These are phyloP conservation scores for Sigmodon hispidus DNA, from an alignment of 2,113 vertebrate genomes.

Conservation along the genomic window DNA sequence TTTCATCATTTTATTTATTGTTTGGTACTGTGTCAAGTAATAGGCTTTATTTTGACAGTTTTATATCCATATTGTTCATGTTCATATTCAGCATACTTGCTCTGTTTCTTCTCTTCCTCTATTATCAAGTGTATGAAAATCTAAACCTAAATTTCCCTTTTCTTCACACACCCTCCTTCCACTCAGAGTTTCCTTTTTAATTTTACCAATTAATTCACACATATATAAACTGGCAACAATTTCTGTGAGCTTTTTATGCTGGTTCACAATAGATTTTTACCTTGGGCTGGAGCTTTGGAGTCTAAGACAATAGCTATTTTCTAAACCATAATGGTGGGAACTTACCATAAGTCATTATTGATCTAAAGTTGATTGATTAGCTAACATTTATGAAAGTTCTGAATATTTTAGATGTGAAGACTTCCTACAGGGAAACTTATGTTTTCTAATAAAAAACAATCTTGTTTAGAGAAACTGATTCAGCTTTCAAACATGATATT, in stretches of 20 bases:
- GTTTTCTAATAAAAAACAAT: neutral
- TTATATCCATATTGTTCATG: neutral
- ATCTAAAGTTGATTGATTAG: neutral
- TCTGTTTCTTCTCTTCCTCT: no score
- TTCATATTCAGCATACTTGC: neutral
- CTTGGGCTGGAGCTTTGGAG: neutral
- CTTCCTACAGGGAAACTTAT: neutral
- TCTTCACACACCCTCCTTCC: neutral
- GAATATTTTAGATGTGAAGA: constrained; percentile 45
- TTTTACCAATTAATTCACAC: neutral
- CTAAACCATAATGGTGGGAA: neutral
- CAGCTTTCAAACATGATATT: constrained; percentile 37
- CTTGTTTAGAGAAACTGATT: constrained; percentile 27
- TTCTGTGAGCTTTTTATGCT: neutral
- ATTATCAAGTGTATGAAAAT: neutral
- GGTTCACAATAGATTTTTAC: neutral
- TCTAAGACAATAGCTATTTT: neutral
- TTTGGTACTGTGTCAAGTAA: neutral
- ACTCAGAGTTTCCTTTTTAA: neutral
- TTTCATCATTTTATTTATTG: neutral
- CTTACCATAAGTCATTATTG: neutral
- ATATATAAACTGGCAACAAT: neutral
- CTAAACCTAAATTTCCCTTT: neutral
- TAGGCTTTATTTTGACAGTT: neutral
- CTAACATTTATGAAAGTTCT: constrained; percentile 39